Evolutionary conservation across 2,888 invertebrate species (phyloP).

Genomic region (Euphydryas editha): DNA sequence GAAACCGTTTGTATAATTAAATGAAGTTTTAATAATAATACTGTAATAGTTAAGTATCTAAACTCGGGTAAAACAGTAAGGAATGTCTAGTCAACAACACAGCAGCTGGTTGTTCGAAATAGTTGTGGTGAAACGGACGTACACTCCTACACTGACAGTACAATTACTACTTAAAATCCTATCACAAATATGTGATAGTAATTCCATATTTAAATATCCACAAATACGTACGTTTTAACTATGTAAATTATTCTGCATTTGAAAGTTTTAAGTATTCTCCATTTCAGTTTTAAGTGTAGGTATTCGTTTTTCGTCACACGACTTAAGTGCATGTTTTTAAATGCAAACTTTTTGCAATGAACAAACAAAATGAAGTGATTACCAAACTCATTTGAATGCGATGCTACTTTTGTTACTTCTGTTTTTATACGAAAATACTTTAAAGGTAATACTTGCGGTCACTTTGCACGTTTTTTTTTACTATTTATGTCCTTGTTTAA

Average conservation of each 20-base stretch:
- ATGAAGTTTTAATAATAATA: no score
- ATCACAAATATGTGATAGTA: neutral
- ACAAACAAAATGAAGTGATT: constrained; percentile 9
- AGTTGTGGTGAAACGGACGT: no score
- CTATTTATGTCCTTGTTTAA: neutral
- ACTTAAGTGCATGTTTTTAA: neutral
- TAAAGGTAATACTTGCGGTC: constrained; percentile 1
- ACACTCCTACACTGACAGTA: no score
- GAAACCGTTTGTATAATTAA: no score
- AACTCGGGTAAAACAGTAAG: no score
- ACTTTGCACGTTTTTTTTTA: neutral
- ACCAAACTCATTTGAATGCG: constrained; percentile 11
- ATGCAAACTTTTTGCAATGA: neutral
- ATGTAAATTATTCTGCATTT: neutral
- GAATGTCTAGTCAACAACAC: no score
- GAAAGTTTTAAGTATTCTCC: neutral
- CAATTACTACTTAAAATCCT: neutral
- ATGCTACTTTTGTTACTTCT: neutral
- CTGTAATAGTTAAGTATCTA: no score
- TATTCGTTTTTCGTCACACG: neutral
- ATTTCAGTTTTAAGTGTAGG: no score
- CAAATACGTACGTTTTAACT: neutral
- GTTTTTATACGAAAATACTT: constrained; percentile 8
- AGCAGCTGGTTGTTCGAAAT: no score
- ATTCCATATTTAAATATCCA: neutral